These are phyloP conservation scores for Anser brachyrhynchus DNA, from an alignment of 2,113 vertebrate genomes.

Conservation along the genomic window DNA sequence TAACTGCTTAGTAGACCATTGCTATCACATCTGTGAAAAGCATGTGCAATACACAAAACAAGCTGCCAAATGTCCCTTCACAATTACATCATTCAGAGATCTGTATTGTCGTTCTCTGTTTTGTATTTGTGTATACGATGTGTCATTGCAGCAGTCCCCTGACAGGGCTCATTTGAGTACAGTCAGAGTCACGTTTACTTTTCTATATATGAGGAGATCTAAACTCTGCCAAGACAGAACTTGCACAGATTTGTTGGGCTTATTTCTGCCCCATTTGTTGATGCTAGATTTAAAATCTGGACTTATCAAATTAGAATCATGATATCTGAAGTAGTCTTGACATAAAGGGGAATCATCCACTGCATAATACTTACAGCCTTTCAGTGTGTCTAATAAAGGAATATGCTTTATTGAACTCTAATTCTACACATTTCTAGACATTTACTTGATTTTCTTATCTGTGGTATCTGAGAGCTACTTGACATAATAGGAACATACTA, in stretches of 20 bases:
- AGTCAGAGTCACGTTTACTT: neutral
- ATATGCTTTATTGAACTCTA: neutral
- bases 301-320: neutral
- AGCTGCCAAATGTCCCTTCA: slow-evolving; percentile 12
- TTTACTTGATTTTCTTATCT: neutral
- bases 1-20: slow-evolving; percentile 22
- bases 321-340: slow-evolving; percentile 1
- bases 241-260: neutral
- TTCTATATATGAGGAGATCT: neutral
- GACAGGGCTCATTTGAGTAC: neutral
- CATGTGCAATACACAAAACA: neutral
- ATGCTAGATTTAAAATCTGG: neutral
- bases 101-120: neutral
- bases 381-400: neutral
- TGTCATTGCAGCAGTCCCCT: neutral
- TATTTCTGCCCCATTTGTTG: neutral
- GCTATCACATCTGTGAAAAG: neutral
- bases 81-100: neutral
- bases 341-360: neutral
- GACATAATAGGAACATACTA: neutral
- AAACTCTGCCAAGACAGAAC: neutral
- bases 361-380: neutral
- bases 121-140: neutral
- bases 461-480: neutral
- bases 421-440: neutral